phyloP scores from a whole-genome alignment of 2,888 invertebrate species.

The Nesidiocoris tenuis region DNA sequence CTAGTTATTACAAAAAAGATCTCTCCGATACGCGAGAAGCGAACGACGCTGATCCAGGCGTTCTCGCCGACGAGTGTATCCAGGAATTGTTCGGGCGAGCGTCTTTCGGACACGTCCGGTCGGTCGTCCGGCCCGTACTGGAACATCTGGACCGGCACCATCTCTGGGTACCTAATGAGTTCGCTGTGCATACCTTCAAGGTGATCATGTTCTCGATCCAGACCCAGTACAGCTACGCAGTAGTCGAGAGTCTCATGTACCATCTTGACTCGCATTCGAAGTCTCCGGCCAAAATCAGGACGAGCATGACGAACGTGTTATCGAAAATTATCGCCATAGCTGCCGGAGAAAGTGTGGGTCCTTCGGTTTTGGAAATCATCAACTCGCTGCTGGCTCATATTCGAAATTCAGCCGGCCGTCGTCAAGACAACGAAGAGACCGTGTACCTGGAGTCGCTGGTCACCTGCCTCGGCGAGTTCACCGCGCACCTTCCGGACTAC shows the following conservation, averaged over 20 bases:
- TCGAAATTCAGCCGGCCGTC: constrained; percentile 66
- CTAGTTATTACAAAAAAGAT: constrained; percentile 49
- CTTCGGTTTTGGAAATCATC: constrained; percentile 96
- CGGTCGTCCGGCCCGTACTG: constrained; percentile 84
- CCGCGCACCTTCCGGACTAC: constrained; percentile 97
- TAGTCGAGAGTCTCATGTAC: constrained; percentile 92
- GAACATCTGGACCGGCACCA: constrained; percentile 95
- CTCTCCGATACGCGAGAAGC: constrained; percentile 19
- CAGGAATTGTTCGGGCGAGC: constrained; percentile 93
- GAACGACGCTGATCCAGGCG: constrained; percentile 51
- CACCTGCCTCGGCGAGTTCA: constrained; percentile 95
- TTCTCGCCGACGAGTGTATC: constrained; percentile 90
- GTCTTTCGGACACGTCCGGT: constrained; percentile 88
- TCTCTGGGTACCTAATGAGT: constrained; percentile 93
- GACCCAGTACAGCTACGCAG: constrained; percentile 97
- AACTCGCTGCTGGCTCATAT: constrained; percentile 91
- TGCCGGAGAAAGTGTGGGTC: constrained; percentile 94
- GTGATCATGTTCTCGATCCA: constrained; percentile 98
- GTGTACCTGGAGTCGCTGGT: constrained; percentile 94
- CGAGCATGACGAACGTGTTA: constrained; percentile 91
- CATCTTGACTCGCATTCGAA: constrained; percentile 78
- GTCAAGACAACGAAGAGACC: constrained; percentile 64
- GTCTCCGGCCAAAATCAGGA: constrained; percentile 71
- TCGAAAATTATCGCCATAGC: constrained; percentile 96
- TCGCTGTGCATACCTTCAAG: constrained; percentile 93